These are phyloP conservation scores for Synanthedon vespiformis DNA, from an alignment of 2,888 invertebrate genomes.

Conservation along the genomic window DNA sequence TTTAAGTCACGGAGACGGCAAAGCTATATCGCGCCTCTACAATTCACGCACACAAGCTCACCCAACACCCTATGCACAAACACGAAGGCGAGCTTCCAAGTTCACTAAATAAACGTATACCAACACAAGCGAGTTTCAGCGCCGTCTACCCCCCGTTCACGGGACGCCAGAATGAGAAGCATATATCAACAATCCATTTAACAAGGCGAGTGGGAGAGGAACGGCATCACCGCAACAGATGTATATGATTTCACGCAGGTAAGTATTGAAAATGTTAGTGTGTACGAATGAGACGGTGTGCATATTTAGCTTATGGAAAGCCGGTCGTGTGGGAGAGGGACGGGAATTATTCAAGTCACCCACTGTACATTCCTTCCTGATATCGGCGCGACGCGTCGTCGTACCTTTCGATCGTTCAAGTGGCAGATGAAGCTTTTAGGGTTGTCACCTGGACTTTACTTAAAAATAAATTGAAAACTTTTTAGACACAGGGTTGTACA, in stretches of 20 bases:
- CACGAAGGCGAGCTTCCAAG: conserved; percentile 67
- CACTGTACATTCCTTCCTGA: conserved; percentile 70
- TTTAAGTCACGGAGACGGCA: conserved; percentile 71
- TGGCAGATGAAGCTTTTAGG: conserved; percentile 70
- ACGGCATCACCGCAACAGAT: conserved; percentile 58
- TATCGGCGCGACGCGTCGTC: conserved; percentile 44
- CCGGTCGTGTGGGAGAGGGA: conserved; percentile 59
- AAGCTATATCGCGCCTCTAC: conserved; percentile 71
- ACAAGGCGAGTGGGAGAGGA: conserved; percentile 36
- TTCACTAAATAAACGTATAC: conserved; percentile 71
- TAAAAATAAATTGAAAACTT: conserved; percentile 11
- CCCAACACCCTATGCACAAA: conserved; percentile 65
- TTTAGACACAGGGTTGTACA: too few species aligned
- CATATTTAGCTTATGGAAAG: conserved; percentile 60
- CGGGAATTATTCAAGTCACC: conserved; percentile 66
- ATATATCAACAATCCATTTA: conserved; percentile 66
- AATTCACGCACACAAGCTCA: conserved; percentile 57
- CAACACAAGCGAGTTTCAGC: conserved; percentile 61
- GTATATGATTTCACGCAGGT: conserved; percentile 70
- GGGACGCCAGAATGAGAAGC: conserved; percentile 51
- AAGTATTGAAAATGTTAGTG: conserved; percentile 68
- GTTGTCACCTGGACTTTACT: conserved; percentile 42
- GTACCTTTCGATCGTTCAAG: conserved; percentile 72
- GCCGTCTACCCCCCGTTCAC: conserved; percentile 66
- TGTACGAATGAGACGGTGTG: conserved; percentile 54